Percentiles rank a stretch among this genome's conserved stretches.
Evolutionary conservation across 2,113 vertebrate species (phyloP).

Genomic region (human): DNA sequence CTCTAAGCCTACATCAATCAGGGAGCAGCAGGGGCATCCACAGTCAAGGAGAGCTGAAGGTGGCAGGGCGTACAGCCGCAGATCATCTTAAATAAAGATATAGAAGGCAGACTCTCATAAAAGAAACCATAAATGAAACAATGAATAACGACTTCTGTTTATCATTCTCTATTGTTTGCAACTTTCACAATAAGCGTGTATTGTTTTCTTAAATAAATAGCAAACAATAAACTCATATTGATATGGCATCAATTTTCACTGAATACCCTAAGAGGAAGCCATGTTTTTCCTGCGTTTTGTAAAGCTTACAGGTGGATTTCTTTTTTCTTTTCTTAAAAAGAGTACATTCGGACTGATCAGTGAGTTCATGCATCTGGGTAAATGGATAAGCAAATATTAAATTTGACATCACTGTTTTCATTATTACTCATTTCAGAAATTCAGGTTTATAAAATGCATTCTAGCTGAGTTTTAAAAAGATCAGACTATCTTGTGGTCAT

Average conservation of each 20-base stretch:
- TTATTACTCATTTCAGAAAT: slow-evolving; percentile 43
- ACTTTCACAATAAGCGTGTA: background rate
- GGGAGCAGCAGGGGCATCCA: background rate
- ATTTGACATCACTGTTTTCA: slow-evolving; percentile 54
- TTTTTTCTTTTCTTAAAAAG: background rate
- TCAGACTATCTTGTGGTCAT: slow-evolving; percentile 73
- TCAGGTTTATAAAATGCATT: slow-evolving; percentile 46
- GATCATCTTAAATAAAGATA: slow-evolving; percentile 10
- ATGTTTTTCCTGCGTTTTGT: background rate
- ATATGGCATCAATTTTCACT: background rate
- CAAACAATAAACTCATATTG: slow-evolving; percentile 17
- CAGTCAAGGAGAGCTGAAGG: slow-evolving; percentile 75
- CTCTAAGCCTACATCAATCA: slow-evolving; percentile 66
- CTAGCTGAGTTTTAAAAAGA: slow-evolving; percentile 49
- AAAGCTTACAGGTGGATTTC: background rate
- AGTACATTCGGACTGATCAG: background rate
- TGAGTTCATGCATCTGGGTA: background rate
- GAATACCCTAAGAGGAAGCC: background rate
- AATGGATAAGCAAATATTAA: slow-evolving; percentile 45
- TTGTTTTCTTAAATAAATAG: background rate
- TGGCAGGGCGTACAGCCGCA: slow-evolving; percentile 8
- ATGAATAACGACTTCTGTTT: background rate
- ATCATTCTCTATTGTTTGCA: background rate
- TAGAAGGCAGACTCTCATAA: background rate
- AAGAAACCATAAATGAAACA: background rate